These are phyloP conservation scores for Trogon melanurus DNA, from an alignment of 2,113 vertebrate genomes.

Conservation along the genomic window DNA sequence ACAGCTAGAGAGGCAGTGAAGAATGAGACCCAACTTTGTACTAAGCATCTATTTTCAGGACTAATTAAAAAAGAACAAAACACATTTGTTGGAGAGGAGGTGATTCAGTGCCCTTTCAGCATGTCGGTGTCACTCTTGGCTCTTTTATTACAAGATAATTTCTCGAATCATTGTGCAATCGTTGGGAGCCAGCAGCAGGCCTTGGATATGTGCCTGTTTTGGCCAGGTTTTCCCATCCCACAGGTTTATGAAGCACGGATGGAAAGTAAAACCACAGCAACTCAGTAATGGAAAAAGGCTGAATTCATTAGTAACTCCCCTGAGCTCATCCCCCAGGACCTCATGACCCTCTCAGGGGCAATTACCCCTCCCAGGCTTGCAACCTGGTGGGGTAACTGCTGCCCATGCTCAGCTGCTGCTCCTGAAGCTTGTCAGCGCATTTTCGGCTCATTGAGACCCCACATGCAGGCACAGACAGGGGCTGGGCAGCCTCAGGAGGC, in stretches of 20 bases:
- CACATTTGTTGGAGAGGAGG: not conserved
- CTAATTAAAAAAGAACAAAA: not conserved
- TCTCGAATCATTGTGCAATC: not conserved
- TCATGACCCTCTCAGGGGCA: not conserved
- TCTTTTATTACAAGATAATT: not conserved
- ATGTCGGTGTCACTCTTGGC: not conserved
- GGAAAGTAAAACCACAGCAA: not conserved
- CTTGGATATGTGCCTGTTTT: not conserved
- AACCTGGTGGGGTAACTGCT: not conserved
- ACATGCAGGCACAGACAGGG: not conserved
- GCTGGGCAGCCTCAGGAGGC: not conserved
- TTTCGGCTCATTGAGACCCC: not conserved
- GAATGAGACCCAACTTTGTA: not conserved
- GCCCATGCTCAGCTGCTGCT: not conserved
- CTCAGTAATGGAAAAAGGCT: not conserved
- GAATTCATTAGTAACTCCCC: not conserved
- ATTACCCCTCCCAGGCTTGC: no score
- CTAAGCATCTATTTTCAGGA: not conserved
- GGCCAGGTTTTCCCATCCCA: not conserved
- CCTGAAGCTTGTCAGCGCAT: rapidly evolving
- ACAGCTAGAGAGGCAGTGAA: not conserved
- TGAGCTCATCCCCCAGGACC: not conserved
- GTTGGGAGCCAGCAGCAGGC: not conserved
- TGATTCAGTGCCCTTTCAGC: not conserved
- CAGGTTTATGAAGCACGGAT: not conserved